Evolutionary conservation across 2,797 vertebrate species (phyloP).

Genomic region (Melanotaenia boesemani): DNA sequence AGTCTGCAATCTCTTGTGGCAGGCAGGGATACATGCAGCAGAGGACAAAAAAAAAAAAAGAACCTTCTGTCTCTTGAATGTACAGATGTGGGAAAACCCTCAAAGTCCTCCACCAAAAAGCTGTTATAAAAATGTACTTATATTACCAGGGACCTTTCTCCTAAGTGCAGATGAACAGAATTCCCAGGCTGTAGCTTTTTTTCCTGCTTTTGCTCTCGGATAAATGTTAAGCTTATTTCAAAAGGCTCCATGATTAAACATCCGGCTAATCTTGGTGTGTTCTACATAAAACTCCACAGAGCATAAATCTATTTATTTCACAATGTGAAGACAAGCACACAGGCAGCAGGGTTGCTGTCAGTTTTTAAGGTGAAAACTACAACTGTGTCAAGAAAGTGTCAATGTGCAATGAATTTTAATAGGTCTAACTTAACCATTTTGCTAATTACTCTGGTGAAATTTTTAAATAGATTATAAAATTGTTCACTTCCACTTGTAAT

Average conservation of each 20-base stretch:
- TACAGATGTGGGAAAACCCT: slow-evolving; percentile 44
- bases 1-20: slow-evolving; percentile 55
- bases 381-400: slow-evolving; percentile 32
- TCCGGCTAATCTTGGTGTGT: slow-evolving; percentile 66
- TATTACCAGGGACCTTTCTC: slow-evolving; percentile 49
- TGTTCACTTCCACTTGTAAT: background rate
- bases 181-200: slow-evolving; percentile 34
- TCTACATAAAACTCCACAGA: slow-evolving; percentile 64
- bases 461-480: slow-evolving; percentile 6
- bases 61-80: slow-evolving; percentile 36
- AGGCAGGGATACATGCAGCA: slow-evolving; percentile 44
- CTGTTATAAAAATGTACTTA: slow-evolving; percentile 38
- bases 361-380: slow-evolving; percentile 43
- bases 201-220: slow-evolving; percentile 34
- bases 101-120: slow-evolving; percentile 48
- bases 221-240: slow-evolving; percentile 74
- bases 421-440: slow-evolving; percentile 41
- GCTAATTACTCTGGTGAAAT: slow-evolving; percentile 13
- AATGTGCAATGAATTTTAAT: slow-evolving; percentile 35
- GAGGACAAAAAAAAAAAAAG: slow-evolving; percentile 44
- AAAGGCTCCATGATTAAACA: slow-evolving; percentile 73
- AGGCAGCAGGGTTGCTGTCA: slow-evolving; percentile 30
- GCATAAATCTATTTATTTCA: slow-evolving; percentile 59
- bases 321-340: slow-evolving; percentile 35
- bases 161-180: slow-evolving; percentile 40